Evolutionary conservation across 2,113 vertebrate species (phyloP).

Genomic region (Rhizomys pruinosus): DNA sequence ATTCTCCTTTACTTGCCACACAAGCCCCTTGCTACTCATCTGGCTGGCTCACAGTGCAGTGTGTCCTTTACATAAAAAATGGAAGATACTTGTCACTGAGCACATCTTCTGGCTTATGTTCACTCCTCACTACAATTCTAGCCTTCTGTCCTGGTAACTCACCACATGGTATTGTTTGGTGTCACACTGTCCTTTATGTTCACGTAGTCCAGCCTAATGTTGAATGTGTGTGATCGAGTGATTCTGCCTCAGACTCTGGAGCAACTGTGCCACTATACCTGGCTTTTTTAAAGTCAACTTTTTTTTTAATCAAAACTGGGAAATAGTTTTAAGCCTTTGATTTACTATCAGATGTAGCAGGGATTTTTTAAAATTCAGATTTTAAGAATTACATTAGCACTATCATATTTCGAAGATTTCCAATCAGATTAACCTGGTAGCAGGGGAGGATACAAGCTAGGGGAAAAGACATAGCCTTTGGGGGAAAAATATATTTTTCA

Average conservation of each 20-base stretch:
- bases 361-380: constrained; percentile 33
- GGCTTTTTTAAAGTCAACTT: neutral
- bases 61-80: neutral
- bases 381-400: neutral
- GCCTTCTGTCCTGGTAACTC: neutral
- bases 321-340: neutral
- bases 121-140: constrained; percentile 6
- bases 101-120: neutral
- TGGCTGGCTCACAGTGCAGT: no score
- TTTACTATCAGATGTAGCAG: neutral
- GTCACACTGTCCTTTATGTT: neutral
- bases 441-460: neutral
- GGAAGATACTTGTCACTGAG: neutral
- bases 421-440: constrained; percentile 35
- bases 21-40: neutral
- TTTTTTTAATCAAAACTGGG: neutral
- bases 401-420: constrained; percentile 27
- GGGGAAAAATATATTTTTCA: no score
- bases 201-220: neutral
- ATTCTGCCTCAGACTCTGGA: neutral
- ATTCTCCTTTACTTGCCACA: neutral
- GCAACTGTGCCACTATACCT: neutral
- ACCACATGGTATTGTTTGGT: neutral
- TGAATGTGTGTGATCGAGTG: neutral
- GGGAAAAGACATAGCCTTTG: neutral